Conservation (phyloP, 2,113 vertebrate species). For the Blennius ocellaris region DNA sequence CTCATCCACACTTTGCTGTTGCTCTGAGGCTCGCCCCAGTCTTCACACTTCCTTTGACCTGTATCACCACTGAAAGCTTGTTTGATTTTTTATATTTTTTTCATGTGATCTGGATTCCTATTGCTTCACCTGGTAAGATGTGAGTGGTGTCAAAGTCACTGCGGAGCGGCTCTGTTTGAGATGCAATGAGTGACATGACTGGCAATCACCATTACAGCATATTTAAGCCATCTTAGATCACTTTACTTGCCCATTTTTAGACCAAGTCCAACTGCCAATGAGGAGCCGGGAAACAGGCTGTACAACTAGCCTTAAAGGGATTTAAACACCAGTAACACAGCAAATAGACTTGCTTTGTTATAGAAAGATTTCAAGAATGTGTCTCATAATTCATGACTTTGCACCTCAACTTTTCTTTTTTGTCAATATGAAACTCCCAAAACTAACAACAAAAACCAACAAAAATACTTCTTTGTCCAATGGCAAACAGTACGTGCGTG, state of each 20-base stretch:
- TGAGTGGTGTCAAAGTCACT: background rate
- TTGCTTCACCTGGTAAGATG: conserved; percentile 20
- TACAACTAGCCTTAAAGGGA: background rate
- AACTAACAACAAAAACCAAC: no score
- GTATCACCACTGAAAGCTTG: background rate
- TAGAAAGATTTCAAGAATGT: no score
- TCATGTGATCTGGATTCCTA: background rate
- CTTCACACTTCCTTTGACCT: conserved; percentile 1
- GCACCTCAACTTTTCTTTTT: no score
- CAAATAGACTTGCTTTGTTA: no score
- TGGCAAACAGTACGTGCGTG: background rate
- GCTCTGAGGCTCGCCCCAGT: background rate
- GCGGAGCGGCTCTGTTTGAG: background rate
- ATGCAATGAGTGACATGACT: background rate
- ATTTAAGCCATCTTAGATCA: conserved; percentile 51
- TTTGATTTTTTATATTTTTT: conserved; percentile 5
- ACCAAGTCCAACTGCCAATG: conserved; percentile 6
- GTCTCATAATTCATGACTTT: no score
- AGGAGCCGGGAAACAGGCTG: conserved; percentile 9
- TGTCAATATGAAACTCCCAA: no score
- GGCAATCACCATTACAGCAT: conserved; percentile 26
- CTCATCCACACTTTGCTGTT: conserved; percentile 15
- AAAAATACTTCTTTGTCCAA: no score
- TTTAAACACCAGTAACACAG: background rate
- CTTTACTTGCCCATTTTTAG: conserved; percentile 17